Evolutionary conservation across 2,888 invertebrate genomes (phyloP), one percentile per base, ranked within the genome.

Genomic region (Meandrusa payeni): DNA sequence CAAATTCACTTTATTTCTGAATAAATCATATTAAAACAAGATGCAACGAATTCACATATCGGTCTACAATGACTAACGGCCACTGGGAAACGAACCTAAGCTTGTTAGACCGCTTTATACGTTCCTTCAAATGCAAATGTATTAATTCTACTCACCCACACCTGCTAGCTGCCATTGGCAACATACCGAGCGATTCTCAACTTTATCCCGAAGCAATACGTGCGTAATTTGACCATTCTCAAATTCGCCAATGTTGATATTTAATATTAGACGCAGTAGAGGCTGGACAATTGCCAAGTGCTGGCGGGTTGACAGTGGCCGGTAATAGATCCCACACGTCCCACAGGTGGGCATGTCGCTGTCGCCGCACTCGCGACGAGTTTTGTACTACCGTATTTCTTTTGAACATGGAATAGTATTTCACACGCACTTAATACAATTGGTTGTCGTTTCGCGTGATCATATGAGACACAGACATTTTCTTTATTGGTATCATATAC

Each of bases 331-430:
- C 11, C 29, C 36, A 26, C 36, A 17, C 12, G 10, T 11, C 29
- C 42, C 42, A 42, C 42, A 42, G 42, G 42, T 42, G 42, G 36
- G 29, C 36, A 15, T 36, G 41, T 36, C 22, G 5, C 22, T 41
- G 28, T 36, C 34, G 13, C 28, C 29, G 27, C 33, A 9, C 7
- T 5, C 10, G 13, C 19, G 22, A 22, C 3, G 17, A 15, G 9
- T 22, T 24, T 26, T 34, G 5, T 10, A 20, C 6, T 2, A 5
- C 9, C 27, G 7, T 17, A 5, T 19, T 37, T 19, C n/a, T 24
- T 23, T 31, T 10, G 24, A 2, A 15, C 15, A 4, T 15, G 2
- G 2, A 15, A 15, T 15, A 15, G 15, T 3, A 15, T 15, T 15
- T 15, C 4, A 4, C 15, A 4, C 2, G 15, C 15, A 15, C 4